Evolutionary conservation across 2,888 invertebrate species (phyloP), one percentile per base, ranked within the genome.

Genomic region (Dynastes maya): DNA sequence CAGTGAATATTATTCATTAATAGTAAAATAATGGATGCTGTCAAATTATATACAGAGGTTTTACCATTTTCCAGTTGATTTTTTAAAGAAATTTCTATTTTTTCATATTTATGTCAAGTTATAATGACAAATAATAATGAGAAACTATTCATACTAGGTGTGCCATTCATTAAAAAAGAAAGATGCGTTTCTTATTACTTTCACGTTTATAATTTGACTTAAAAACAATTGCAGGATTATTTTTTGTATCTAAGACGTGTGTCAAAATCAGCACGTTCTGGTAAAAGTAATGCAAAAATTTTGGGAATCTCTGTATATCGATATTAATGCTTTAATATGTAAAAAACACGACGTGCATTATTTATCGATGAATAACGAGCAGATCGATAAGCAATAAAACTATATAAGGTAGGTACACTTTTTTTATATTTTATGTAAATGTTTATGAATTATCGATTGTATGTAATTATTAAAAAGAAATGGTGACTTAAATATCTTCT

Each of bases 391-490:
- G 71, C 71, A 71, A 77, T 77, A 77, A 51, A 27, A 29, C 40
- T 64, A 29, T 71, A 63, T 77, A 77, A 77, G 77, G 77, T 77
- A 77, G 77, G 77, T 77, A 77, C 71, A 77, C 65, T 67, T 76
- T 77, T 55, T 67, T 58, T 72, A 37, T 72, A 72, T 72, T 72
- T 40, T 72, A 72, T 68, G 16, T 63, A 58, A n/a, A 58, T 68
- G 27, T 55, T 55, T 22, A 40, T 58, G 29, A 29, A 71, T 11
- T 70, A 70, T 58, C 22, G 45, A 67, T 71, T 53, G 71, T 71
- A 72, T 53, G 58, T 72, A 58, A 72, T 58, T 45, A 53, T 72
- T 37, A 72, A 77, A 45, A 58, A 16, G 22, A 22, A 61, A 70
- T 61, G 77, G 77, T 77, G 77, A 77, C 77, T 77, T 77, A 77